These are phyloP conservation scores for Bryconaethiops microstoma DNA, from an alignment of 2,797 vertebrate genomes.

Conservation along the genomic window DNA sequence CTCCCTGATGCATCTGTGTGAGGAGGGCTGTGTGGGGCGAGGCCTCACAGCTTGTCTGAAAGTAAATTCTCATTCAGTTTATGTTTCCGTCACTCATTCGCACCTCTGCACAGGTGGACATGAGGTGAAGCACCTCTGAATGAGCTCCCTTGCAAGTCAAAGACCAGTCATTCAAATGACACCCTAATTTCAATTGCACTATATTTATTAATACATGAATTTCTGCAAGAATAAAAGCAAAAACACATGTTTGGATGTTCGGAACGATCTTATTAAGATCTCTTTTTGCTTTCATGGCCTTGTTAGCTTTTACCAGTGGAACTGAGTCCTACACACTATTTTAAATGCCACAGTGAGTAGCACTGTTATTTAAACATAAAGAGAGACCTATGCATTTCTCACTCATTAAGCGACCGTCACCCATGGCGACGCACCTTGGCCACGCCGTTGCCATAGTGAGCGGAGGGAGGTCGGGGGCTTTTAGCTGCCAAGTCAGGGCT, in stretches of 20 bases:
- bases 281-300: not conserved
- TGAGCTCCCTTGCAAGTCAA: not conserved
- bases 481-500: slow-evolving; percentile 68
- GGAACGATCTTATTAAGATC: not conserved
- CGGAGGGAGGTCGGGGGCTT: slow-evolving; percentile 55
- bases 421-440: slow-evolving; percentile 55
- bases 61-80: not conserved
- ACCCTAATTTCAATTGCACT: not conserved
- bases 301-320: slow-evolving; percentile 19
- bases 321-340: slow-evolving; percentile 11
- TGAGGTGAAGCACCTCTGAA: not conserved
- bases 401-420: slow-evolving; percentile 65
- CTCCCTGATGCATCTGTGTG: slow-evolving; percentile 3
- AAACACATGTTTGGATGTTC: not conserved
- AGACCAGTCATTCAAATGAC: not conserved
- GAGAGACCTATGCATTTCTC: slow-evolving; percentile 56
- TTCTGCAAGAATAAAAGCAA: not conserved
- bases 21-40: not conserved
- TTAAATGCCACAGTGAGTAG: slow-evolving; percentile 35
- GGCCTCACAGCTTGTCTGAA: slow-evolving; percentile 8
- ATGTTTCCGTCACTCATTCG: not conserved
- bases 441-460: slow-evolving; percentile 67
- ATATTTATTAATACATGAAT: not conserved
- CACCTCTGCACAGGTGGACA: slow-evolving; percentile 15
- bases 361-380: slow-evolving; percentile 40